Evolutionary conservation across 2,113 vertebrate species (phyloP), one percentile per base, ranked within the genome.

Genomic region (Colaptes auratus): DNA sequence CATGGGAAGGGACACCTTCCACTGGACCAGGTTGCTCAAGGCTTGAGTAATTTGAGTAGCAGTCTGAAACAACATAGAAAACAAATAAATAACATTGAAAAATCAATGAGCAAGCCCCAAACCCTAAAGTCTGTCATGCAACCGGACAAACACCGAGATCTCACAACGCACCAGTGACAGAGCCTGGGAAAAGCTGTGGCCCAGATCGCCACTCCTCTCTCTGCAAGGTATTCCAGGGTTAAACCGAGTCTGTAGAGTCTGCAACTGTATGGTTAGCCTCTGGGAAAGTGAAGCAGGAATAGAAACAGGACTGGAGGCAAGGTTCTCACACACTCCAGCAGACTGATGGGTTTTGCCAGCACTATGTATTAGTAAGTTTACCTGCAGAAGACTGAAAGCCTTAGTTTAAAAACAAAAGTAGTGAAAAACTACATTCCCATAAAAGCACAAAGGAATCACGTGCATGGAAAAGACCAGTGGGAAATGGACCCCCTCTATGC

Each of bases 251-350:
- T 64, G 24, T 56, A 59, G 14, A 55, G n/a, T 17, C 52, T 63
- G 12, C 44, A 89, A 78, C 27, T 53, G 10, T 75, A 48, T 1
- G 5, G 46, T 31, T 53, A 81, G 83, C 86, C 73, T 92, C 60
- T 27, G 77, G 82, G 69, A 89, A 85, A 95, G 53, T 15, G 42
- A 96, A 89, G 35, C 50, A 95, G 30, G 39, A 96, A 94, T 84
- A 93, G 82, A 96, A 96, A 69, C 76, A 64, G 30, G 50, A 73
- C 67, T 94, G 74, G 59, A 75, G 85, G 79, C 70, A 77, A 94
- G 42, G 35, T 71, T 94, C 73, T 91, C 53, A 60, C 44, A 82
- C 25, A 52, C 53, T 89, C 28, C 88, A 78, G 56, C 20, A 64
- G 70, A 87, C 53, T 77, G 60, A 88, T 5, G 2, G 23, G 44